A percentile compares a stretch with the other conserved stretches of the same genome.
Evolutionary conservation across 2,888 invertebrate species (phyloP).

Genomic region (Tromatobia lineatoria): DNA sequence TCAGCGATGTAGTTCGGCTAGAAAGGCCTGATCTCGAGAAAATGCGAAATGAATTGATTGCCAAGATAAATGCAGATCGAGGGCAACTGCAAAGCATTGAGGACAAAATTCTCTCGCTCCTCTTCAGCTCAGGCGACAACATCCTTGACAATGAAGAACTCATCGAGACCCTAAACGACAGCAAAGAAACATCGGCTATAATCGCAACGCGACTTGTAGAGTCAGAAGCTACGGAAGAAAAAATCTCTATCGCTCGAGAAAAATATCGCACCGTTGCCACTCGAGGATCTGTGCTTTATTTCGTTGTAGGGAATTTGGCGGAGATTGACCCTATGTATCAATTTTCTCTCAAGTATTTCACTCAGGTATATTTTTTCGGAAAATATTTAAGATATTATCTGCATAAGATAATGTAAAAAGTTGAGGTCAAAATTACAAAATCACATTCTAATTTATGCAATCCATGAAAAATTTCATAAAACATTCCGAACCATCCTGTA

Average conservation of each 20-base stretch:
- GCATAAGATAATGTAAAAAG: no score
- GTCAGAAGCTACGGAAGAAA: constrained; percentile 94
- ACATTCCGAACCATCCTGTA: no score
- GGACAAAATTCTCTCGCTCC: constrained; percentile 94
- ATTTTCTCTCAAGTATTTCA: constrained; percentile 96
- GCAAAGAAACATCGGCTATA: constrained; percentile 96
- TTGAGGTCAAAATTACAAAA: no score
- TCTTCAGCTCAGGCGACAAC: constrained; percentile 94
- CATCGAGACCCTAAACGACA: constrained; percentile 95
- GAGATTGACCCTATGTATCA: constrained; percentile 99
- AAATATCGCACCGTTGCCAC: constrained; percentile 94
- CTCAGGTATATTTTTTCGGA: constrained; percentile 85
- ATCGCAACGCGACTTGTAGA: constrained; percentile 95
- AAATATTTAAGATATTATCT: no score
- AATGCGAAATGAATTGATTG: constrained; percentile 93
- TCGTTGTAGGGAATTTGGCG: constrained; percentile 94
- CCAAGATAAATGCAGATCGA: constrained; percentile 94
- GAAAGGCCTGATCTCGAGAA: constrained; percentile 95
- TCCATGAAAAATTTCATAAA: no score
- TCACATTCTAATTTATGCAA: no score
- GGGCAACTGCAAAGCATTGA: constrained; percentile 94
- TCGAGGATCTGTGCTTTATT: constrained; percentile 95
- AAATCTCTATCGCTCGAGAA: constrained; percentile 94
- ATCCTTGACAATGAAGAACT: constrained; percentile 97
- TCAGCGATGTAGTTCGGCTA: constrained; percentile 94